A percentile compares a stretch with the other conserved stretches of the same genome.
phyloP scores from a whole-genome alignment of 2,888 invertebrate genomes.

The Exocentrus adspersus region DNA sequence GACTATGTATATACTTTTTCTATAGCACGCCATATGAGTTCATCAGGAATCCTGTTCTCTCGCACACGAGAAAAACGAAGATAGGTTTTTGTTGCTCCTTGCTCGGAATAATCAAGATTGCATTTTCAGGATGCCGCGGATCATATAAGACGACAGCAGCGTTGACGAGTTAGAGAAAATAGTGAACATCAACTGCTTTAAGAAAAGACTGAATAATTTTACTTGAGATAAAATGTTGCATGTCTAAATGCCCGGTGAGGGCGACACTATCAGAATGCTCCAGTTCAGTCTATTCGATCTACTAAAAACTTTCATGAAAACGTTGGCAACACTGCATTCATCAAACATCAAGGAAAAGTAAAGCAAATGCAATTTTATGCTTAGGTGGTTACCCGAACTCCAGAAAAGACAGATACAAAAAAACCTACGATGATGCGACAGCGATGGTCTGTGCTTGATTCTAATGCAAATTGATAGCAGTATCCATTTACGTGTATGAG shows the following conservation, averaged over 20 bases:
- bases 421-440: too few relatives aligned
- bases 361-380: conserved; percentile 28
- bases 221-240: too few relatives aligned
- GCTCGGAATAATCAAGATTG: conserved; percentile 29
- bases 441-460: too few relatives aligned
- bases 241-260: too few relatives aligned
- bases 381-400: too few relatives aligned
- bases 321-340: conserved; percentile 1
- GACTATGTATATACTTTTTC: conserved; percentile 17
- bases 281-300: too few relatives aligned
- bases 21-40: conserved; percentile 16
- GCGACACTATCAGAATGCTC: too few relatives aligned
- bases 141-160: conserved; percentile 10
- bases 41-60: conserved; percentile 20
- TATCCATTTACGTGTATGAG: neutral
- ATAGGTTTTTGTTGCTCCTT: conserved; percentile 25
- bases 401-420: too few relatives aligned
- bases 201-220: too few relatives aligned
- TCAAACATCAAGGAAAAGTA: conserved; percentile 19
- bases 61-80: conserved; percentile 11
- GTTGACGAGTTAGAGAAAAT: neutral
- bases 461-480: conserved; percentile 19
- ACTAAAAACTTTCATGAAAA: too few relatives aligned
- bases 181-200: too few relatives aligned
- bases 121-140: conserved; percentile 24